phyloP scores from a whole-genome alignment of 2,888 invertebrate genomes.

The Tetheella fluctuosa region DNA sequence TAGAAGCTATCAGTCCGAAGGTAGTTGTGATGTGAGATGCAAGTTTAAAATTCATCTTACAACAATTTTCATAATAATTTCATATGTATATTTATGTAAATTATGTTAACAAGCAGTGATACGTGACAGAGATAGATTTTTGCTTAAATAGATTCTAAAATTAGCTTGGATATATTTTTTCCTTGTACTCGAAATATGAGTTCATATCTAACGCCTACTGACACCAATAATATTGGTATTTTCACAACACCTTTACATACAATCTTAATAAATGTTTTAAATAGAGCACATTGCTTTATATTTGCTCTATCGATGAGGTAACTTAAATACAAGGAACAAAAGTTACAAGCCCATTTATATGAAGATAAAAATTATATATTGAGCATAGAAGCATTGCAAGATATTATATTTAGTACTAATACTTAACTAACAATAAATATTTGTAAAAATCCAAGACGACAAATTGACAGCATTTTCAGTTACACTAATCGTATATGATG shows the following conservation, averaged over 20 bases:
- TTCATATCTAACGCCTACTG: conserved; percentile 4
- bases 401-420: conserved; percentile 45
- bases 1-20: not conserved
- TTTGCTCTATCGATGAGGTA: conserved; percentile 24
- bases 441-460: conserved; percentile 72
- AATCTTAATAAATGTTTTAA: not conserved
- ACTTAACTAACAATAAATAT: conserved; percentile 63
- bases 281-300: not conserved
- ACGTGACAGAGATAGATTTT: conserved; percentile 34
- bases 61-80: conserved; percentile 14
- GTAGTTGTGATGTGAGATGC: not conserved
- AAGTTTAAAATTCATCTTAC: not conserved
- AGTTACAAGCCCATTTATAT: conserved; percentile 36
- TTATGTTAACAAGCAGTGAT: conserved; percentile 41
- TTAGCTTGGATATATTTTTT: conserved; percentile 31
- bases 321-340: conserved; percentile 39
- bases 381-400: conserved; percentile 63
- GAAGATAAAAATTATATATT: conserved; percentile 36
- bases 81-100: conserved; percentile 35
- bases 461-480: conserved; percentile 81
- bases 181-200: conserved; percentile 30
- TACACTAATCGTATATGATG: conserved; percentile 68
- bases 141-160: conserved; percentile 29
- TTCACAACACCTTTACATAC: conserved; percentile 7
- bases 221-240: conserved; percentile 9